Percentiles rank a stretch among this genome's conserved stretches.
Evolutionary conservation across 2,113 vertebrate species (phyloP).

Genomic region (Stigmatopora argus): DNA sequence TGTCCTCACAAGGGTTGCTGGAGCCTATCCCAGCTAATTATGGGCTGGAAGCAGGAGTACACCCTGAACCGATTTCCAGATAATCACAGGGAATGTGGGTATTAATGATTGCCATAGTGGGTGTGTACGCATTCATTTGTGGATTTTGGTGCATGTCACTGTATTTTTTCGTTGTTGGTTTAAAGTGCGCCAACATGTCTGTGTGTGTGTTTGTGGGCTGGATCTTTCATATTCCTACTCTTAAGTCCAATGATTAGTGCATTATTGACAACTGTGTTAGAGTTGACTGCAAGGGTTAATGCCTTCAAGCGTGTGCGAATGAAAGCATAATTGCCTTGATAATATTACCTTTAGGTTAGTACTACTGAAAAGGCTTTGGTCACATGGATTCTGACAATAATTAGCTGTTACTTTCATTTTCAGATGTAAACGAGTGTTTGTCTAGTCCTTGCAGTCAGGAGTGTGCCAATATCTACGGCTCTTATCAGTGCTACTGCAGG

Average conservation of each 20-base stretch:
- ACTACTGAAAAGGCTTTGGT: slow-evolving; percentile 31
- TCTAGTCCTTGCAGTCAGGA: slow-evolving; percentile 85
- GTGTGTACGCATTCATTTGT: slow-evolving; percentile 15
- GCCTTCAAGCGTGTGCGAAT: slow-evolving; percentile 32
- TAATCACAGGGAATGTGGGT: too few relatives aligned
- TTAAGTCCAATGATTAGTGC: not conserved
- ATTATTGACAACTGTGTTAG: not conserved
- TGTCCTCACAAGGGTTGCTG: too few relatives aligned
- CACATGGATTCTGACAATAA: slow-evolving; percentile 34
- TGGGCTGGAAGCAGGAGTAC: too few relatives aligned
- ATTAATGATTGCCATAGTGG: too few relatives aligned
- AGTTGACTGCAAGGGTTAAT: slow-evolving; percentile 14
- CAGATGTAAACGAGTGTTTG: slow-evolving; percentile 91
- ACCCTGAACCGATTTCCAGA: too few relatives aligned
- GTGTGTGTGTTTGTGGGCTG: slow-evolving; percentile 11
- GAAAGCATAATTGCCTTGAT: slow-evolving; percentile 43
- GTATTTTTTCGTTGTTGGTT: slow-evolving; percentile 31
- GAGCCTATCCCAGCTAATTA: too few relatives aligned
- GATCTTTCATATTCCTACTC: not conserved
- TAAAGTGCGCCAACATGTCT: slow-evolving; percentile 30
- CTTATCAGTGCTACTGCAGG: slow-evolving; percentile 94
- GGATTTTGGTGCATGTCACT: slow-evolving; percentile 33
- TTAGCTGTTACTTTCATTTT: slow-evolving; percentile 39
- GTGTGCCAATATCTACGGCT: slow-evolving; percentile 89
- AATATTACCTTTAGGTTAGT: slow-evolving; percentile 26